A percentile compares a stretch with the other conserved stretches of the same genome.
phyloP scores from a whole-genome alignment of 2,113 vertebrate genomes.

The Xenotilapia longispinis region DNA sequence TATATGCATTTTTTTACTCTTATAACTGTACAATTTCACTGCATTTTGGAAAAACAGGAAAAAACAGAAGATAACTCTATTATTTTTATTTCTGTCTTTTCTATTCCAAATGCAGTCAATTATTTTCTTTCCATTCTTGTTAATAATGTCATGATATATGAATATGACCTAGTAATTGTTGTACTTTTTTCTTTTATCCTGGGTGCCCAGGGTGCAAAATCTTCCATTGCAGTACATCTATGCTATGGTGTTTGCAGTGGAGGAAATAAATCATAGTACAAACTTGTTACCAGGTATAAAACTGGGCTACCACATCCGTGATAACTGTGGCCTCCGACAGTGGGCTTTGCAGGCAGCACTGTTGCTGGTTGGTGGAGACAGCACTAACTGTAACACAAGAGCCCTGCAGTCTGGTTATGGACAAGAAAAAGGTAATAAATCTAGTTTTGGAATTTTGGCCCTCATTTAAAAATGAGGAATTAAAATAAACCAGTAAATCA shows the following conservation, averaged over 20 bases:
- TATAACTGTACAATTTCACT: not conserved
- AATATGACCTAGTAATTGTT: not conserved
- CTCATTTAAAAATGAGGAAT: not conserved
- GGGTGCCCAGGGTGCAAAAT: slow-evolving; percentile 48
- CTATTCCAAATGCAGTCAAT: not conserved
- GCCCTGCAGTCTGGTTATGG: not conserved
- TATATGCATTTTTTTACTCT: not conserved
- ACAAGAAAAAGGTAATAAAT: not conserved
- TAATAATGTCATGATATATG: not conserved
- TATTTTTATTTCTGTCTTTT: not conserved
- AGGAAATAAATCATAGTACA: slow-evolving; percentile 70
- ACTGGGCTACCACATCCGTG: slow-evolving; percentile 64
- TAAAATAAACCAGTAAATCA: not conserved
- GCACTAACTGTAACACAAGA: slow-evolving; percentile 26
- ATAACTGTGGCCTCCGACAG: slow-evolving; percentile 56
- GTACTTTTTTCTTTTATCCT: not conserved
- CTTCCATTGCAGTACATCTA: slow-evolving; percentile 59
- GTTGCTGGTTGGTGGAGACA: slow-evolving; percentile 55
- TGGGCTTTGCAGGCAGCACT: slow-evolving; percentile 50
- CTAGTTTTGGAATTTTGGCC: not conserved
- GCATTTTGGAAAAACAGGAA: not conserved
- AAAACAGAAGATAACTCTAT: not conserved
- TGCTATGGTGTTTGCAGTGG: slow-evolving; percentile 68
- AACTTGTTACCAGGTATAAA: slow-evolving; percentile 64
- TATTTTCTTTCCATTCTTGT: not conserved